Evolutionary conservation across 2,113 vertebrate genomes (phyloP), one percentile per base, ranked within the genome.

Genomic region (Colistium nudipinnis): DNA sequence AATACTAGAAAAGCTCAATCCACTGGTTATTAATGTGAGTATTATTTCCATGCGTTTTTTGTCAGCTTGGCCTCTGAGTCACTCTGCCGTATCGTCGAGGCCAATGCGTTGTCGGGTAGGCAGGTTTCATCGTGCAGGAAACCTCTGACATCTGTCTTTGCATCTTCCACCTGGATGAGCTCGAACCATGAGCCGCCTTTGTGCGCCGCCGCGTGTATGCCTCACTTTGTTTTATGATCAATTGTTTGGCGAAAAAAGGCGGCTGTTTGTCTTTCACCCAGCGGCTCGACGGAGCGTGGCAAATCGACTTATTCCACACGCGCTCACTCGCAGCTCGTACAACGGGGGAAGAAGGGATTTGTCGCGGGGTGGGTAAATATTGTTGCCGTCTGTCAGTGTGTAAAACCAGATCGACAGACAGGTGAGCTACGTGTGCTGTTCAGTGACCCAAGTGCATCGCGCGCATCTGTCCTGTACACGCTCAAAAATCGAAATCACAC

Each of bases 301-400:
- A 75, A 91, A 91, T 82, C 2, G 25, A 56, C 60, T 90, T 90
- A 90, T 91, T 90, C 86, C 86, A 70, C 70, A 82, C 55, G 60
- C 38, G 24, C 78, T 79, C 66, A 56, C 74, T 51, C 45, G 16
- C 57, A 62, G 70, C 60, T 63, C 52, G 62, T 38, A 77, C 66
- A 77, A 75, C 73, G 72, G n/a, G 66, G 51, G 20, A 74, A 56
- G 68, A 68, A 63, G 55, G 67, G 51, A 72, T 71, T 60, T 59
- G 57, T 70, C 57, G 48, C 43, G 11, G 47, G 19, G 17, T 59
- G 47, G 53, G 62, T 86, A 87, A 92, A 92, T 77, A 91, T 70
- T 63, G 80, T 44, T 64, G 43, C 74, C 48, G 47, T 44, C 49
- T 65, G 63, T 75, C 59, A 68, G 62, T 78, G 70, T 68, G 70